Evolutionary conservation across 1,140 invertebrate genomes (phyloP), one percentile per base, ranked within the genome.

Genomic region (Limonius californicus): DNA sequence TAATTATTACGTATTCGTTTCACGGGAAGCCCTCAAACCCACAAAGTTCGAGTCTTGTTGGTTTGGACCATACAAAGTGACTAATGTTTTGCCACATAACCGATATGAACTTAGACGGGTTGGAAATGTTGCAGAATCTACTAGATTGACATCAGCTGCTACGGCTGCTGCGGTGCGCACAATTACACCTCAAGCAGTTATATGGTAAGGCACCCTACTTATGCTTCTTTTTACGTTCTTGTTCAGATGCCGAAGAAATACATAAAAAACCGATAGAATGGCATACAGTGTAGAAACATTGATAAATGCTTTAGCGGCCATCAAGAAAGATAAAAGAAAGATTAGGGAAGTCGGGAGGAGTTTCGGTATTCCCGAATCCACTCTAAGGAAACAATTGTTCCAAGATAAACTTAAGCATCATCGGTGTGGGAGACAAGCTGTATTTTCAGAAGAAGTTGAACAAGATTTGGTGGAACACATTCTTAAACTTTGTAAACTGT

Each of bases 401-500:
- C n/a, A n/a, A 32, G 4, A 32, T 32, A 4, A 32, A 11, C 27
- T 64, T 71, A 20, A 74, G 64, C 73, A 76, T 68, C 59, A 57
- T 65, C 42, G 74, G 76, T 2, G 53, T 6, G 27, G 27, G 4
- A 4, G 27, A 6, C 4, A 32, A 32, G 27, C 4, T 32, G 27
- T 32, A 32, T 32, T 32, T 11, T 32, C 27, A 32, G 11, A 32
- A 6, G 27, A 32, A 32, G 11, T 32, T 6, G 27, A 32, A 32
- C 4, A 32, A 32, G 27, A 32, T 6, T 6, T 32, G 11, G 11
- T 4, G 11, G 27, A 32, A 6, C 11, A 32, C 11, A 11, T 32
- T 4, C 11, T 32, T 6, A 32, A 4, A 32, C 4, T 32, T 32
- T 4, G 4, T 32, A 32, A 32, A 32, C 11, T 32, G 11, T 32